phyloP scores from a whole-genome alignment of 2,797 vertebrate genomes.

The Carduelis carduelis region DNA sequence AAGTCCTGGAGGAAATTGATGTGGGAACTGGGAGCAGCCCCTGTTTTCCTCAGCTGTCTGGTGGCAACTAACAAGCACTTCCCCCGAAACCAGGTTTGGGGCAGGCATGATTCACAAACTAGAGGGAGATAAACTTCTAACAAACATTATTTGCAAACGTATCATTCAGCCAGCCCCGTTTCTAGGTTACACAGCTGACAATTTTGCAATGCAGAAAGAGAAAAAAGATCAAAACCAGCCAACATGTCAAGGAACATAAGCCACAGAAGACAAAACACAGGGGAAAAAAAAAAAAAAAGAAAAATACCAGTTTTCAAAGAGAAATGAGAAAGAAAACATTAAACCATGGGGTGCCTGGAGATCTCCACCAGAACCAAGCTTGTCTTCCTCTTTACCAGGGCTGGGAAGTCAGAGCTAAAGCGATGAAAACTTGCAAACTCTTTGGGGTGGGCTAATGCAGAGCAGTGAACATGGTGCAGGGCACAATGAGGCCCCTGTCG shows the following conservation, averaged over 20 bases:
- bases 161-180: slow-evolving; percentile 39
- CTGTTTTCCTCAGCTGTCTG: not conserved
- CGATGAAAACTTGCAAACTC: not conserved
- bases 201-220: slow-evolving; percentile 55
- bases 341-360: slow-evolving; percentile 9
- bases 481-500: not conserved
- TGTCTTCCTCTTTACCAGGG: not conserved
- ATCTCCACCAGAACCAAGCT: not conserved
- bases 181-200: slow-evolving; percentile 66
- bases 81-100: not conserved
- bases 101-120: not conserved
- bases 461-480: accelerated
- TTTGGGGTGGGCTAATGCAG: not conserved
- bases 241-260: slow-evolving; percentile 63
- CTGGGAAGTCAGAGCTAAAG: not conserved
- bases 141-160: slow-evolving; percentile 56
- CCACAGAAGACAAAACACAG: slow-evolving; percentile 60
- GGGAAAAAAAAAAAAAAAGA: not conserved
- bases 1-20: not conserved
- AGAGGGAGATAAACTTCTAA: slow-evolving; percentile 41
- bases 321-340: slow-evolving; percentile 38
- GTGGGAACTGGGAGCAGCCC: not conserved
- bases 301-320: slow-evolving; percentile 23
- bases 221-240: slow-evolving; percentile 67
- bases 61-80: not conserved